Base-by-base conservation (phyloP, 2,797 vertebrate species). In the Taenioides sp. region DNA sequence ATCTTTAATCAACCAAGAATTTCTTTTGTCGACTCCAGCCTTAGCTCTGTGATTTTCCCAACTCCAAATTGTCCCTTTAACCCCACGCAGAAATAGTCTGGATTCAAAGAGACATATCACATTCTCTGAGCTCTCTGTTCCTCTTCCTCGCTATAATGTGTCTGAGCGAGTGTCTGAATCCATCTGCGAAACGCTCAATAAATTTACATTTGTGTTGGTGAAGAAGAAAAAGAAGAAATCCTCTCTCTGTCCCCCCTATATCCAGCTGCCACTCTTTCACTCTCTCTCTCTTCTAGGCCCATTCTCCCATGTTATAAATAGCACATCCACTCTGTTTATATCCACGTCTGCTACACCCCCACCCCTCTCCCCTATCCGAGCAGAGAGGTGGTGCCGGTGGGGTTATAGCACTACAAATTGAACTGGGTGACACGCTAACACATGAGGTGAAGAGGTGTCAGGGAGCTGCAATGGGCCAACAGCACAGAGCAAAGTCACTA, bases 221-320 rank as follows among this genome's bases (percentile, higher is more conserved):
- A 72, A 62, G 69, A 62, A 47, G 69, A 73, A 76, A 67, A 72
- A 62, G 25, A 62, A 47, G 69, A 73, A 76, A 62, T 52, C 63
- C 69, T 76, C 71, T 70, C 63, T 52, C 49, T 61, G 57, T 9
- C 43, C 65, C 28, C 25, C 34, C 34, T 37, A 61, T 60, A 67
- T 65, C 68, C 61, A 65, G 64, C 70, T 74, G 61, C 57, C 23
- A 67, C 47, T 69, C 61, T 17, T 25, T 49, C 59, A 57, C 34
- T 75, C 65, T 28, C 23, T 49, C 31, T 27, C 22, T 6, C 23
- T 65, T 47, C 17, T 57, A 63, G 77, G 58, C 52, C 66, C 50
- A 69, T 74, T 75, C 47, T 34, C 52, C 49, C 14, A 66, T 69
- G 73, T 76, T 76, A 82, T 74, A 78, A 84, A 84, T 68, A 79